Conservation (phyloP, 2,888 invertebrate genomes). For the Lasioglossum malachurum region DNA sequence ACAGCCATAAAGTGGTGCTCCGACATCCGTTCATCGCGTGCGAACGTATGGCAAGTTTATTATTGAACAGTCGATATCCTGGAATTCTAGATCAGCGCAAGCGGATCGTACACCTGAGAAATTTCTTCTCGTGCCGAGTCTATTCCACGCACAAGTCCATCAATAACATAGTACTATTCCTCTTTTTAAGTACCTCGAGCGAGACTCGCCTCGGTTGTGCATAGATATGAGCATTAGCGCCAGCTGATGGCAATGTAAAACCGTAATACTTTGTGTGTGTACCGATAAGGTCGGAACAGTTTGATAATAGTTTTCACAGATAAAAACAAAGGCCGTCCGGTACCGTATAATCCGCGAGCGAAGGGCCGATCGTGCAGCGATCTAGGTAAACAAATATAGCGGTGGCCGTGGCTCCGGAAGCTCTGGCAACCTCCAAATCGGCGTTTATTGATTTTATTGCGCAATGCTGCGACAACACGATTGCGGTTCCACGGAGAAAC, state of each 20-base stretch:
- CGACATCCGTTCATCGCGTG: neutral
- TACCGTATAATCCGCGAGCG: neutral
- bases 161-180: neutral
- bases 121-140: neutral
- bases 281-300: neutral
- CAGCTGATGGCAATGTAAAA: too few species aligned
- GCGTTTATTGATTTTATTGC: conserved; percentile 62
- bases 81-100: neutral
- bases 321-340: neutral
- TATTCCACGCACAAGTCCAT: neutral
- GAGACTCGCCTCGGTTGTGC: neutral
- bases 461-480: conserved; percentile 59
- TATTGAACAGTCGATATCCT: neutral
- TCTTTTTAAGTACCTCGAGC: neutral
- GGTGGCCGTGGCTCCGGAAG: conserved; percentile 23
- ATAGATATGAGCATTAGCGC: neutral
- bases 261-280: too few species aligned
- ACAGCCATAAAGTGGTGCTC: neutral
- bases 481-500: conserved; percentile 39
- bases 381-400: conserved; percentile 39
- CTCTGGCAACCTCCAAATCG: conserved; percentile 40
- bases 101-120: neutral
- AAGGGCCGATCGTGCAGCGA: conserved; percentile 1
- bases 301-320: neutral
- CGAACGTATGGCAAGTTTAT: neutral